Conservation (phyloP, 2,113 vertebrate species). For the Paradisaea rubra region DNA sequence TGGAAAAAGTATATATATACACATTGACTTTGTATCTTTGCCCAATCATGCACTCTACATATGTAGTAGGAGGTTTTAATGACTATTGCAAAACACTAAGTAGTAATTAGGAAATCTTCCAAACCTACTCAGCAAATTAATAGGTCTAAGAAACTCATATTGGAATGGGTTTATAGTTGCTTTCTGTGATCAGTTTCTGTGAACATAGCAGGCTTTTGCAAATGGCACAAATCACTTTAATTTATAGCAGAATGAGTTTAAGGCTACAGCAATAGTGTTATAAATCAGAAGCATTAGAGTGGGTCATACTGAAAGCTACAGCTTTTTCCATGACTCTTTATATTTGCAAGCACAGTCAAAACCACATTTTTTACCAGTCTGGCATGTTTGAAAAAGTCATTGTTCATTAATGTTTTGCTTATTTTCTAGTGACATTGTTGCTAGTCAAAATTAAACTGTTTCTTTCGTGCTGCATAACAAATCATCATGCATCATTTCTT, state of each 20-base stretch:
- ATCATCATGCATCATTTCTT: not conserved
- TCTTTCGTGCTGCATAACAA: not conserved
- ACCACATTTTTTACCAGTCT: not conserved
- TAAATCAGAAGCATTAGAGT: not conserved
- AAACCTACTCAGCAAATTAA: slow-evolving; percentile 37
- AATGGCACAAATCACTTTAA: not conserved
- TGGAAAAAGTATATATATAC: not conserved
- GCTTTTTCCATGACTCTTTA: not conserved
- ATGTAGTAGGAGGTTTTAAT: slow-evolving; percentile 32
- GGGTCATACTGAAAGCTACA: not conserved
- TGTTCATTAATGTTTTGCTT: not conserved
- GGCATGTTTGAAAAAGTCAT: not conserved
- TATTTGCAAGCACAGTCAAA: not conserved
- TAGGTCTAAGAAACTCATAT: not conserved
- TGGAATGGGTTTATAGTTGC: slow-evolving; percentile 10
- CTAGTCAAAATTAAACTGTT: not conserved
- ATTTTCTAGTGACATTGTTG: not conserved
- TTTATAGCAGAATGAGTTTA: not conserved
- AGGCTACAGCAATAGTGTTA: not conserved
- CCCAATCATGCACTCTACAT: not conserved
- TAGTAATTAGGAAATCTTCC: slow-evolving; percentile 49
- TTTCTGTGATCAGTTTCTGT: not conserved
- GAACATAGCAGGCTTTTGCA: not conserved
- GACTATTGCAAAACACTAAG: slow-evolving; percentile 43
- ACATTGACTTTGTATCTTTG: not conserved